Evolutionary conservation across 2,797 vertebrate genomes (phyloP).

Genomic region (Mionectes olivaceus): DNA sequence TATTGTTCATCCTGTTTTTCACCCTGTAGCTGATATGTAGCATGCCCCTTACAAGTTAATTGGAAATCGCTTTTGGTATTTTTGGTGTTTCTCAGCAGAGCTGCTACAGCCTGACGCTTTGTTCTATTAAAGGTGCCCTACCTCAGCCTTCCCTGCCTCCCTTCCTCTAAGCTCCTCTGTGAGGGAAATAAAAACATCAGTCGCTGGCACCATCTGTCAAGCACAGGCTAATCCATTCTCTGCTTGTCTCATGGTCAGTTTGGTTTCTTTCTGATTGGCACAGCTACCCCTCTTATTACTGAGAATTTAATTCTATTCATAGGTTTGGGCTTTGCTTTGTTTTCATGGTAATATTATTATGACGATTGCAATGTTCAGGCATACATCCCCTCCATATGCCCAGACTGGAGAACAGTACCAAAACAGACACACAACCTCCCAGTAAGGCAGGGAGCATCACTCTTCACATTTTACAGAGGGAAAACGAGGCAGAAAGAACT

Average conservation of each 20-base stretch:
- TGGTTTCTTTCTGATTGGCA: constrained; percentile 14
- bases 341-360: not conserved
- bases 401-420: not conserved
- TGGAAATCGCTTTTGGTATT: constrained; percentile 13
- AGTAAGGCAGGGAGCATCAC: not conserved
- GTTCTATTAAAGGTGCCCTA: not conserved
- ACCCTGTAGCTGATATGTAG: not conserved
- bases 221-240: constrained; percentile 47
- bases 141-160: not conserved
- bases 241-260: constrained; percentile 44
- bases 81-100: not conserved
- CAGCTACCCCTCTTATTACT: not conserved
- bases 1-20: constrained; percentile 14
- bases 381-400: not conserved
- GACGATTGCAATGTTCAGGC: not conserved
- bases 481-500: not conserved
- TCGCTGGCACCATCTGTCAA: constrained; percentile 54
- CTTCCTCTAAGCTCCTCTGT: constrained; percentile 16
- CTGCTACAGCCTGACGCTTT: not conserved
- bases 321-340: not conserved
- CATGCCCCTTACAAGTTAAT: not conserved
- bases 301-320: not conserved
- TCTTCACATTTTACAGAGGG: not conserved
- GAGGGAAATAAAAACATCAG: constrained; percentile 46
- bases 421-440: not conserved